Evolutionary conservation across 2,113 vertebrate species (phyloP).

Genomic region (Neogobius melanostomus): DNA sequence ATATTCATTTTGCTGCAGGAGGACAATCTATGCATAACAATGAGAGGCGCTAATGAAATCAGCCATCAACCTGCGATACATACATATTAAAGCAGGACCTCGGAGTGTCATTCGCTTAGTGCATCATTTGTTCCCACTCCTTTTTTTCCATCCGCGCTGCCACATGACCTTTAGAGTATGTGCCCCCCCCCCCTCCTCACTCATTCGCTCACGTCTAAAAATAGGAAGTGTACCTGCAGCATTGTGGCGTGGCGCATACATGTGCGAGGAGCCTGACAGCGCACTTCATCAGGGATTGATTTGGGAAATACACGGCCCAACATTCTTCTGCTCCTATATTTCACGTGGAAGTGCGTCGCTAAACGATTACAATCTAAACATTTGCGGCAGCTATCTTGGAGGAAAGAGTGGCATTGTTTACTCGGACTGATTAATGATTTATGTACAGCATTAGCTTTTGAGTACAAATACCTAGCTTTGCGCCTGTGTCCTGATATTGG

Average conservation of each 20-base stretch:
- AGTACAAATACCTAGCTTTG: too few species aligned
- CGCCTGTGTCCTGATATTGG: too few species aligned
- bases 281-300: slow-evolving; percentile 8
- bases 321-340: background rate
- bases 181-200: slow-evolving; percentile 49
- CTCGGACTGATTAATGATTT: too few species aligned
- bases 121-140: slow-evolving; percentile 88
- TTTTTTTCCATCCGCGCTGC: slow-evolving; percentile 69
- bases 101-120: slow-evolving; percentile 92
- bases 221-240: slow-evolving; percentile 63
- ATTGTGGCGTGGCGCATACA: slow-evolving; percentile 45
- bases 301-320: slow-evolving; percentile 1
- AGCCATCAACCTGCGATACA: slow-evolving; percentile 99
- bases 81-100: slow-evolving; percentile 97
- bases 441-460: too few species aligned
- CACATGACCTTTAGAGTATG: slow-evolving; percentile 77
- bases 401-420: background rate
- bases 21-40: slow-evolving; percentile 99
- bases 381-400: background rate
- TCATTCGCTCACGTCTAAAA: slow-evolving; percentile 56
- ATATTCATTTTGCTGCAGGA: slow-evolving; percentile 99
- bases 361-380: background rate
- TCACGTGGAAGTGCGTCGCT: background rate
- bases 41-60: slow-evolving; percentile 99
- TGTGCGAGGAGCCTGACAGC: slow-evolving; percentile 18